A percentile compares a stretch with the other conserved stretches of the same genome.
phyloP scores from a whole-genome alignment of 2,797 vertebrate species.

The Etheostoma nigrum region DNA sequence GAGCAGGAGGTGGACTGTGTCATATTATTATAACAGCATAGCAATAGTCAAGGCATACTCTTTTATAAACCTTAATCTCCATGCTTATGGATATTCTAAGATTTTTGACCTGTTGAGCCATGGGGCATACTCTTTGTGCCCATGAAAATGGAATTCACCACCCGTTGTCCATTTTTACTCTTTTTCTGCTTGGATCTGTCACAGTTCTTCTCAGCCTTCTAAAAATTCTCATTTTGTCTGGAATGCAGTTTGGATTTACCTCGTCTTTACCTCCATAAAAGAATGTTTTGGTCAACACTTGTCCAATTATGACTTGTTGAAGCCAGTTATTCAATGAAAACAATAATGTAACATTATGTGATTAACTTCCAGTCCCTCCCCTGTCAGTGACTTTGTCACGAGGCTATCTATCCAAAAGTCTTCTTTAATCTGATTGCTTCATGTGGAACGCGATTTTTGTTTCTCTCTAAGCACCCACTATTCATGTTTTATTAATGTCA shows the following conservation, averaged over 20 bases:
- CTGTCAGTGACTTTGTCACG: conserved; percentile 44
- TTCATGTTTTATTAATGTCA: conserved; percentile 87
- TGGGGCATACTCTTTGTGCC: conserved; percentile 11
- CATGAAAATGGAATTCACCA: background rate
- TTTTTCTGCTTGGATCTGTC: conserved; percentile 20
- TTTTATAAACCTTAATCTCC: conserved; percentile 34
- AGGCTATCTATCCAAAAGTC: conserved; percentile 55
- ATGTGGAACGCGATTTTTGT: conserved; percentile 63
- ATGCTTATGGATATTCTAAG: conserved; percentile 5
- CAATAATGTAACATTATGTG: conserved; percentile 47
- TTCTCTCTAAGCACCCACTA: conserved; percentile 47
- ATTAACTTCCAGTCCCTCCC: conserved; percentile 48
- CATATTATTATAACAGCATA: conserved; percentile 28
- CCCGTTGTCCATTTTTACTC: conserved; percentile 13
- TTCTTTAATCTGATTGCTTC: conserved; percentile 69
- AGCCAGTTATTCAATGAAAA: conserved; percentile 31
- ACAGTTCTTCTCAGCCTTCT: conserved; percentile 14
- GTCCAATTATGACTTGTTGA: conserved; percentile 18
- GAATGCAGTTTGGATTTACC: conserved; percentile 19
- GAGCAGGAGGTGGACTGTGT: conserved; percentile 27
- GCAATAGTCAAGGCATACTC: conserved; percentile 2
- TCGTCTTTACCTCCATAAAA: background rate
- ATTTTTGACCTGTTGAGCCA: conserved; percentile 40
- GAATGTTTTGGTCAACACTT: conserved; percentile 7
- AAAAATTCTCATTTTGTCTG: conserved; percentile 16